phyloP scores from a whole-genome alignment of 2,113 vertebrate genomes.

The Dendrocopos noguchii region DNA sequence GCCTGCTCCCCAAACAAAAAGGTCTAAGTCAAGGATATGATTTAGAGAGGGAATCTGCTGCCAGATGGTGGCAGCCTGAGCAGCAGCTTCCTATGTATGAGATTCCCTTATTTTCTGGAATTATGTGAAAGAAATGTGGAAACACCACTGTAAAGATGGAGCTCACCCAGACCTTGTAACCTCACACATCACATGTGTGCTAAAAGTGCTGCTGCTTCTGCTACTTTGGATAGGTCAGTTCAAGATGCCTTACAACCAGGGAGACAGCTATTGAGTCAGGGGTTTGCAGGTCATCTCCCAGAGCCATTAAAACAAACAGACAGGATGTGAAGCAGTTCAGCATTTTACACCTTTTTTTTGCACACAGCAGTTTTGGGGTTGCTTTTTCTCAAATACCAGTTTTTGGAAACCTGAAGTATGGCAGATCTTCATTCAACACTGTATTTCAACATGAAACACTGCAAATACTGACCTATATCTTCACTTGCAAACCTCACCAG shows the following conservation, averaged over 20 bases:
- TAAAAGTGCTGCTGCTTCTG: neutral
- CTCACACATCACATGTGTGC: neutral
- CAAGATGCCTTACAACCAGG: neutral
- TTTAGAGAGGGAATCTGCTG: neutral
- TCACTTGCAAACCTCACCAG: conserved; percentile 96
- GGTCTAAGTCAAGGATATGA: neutral
- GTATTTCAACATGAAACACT: neutral
- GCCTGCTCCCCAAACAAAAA: neutral
- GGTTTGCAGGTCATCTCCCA: neutral
- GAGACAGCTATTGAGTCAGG: neutral
- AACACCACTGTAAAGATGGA: neutral
- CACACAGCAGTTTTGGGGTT: neutral
- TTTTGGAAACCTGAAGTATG: neutral
- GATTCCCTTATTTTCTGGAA: neutral
- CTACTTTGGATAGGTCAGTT: neutral
- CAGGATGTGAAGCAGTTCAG: neutral
- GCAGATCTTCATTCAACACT: neutral
- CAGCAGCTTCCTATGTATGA: neutral
- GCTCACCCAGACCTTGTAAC: neutral
- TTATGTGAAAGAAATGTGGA: neutral
- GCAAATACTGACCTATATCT: conserved; percentile 87
- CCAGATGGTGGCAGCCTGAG: neutral
- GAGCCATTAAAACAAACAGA: neutral
- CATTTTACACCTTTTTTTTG: neutral
- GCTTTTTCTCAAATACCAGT: fast-evolving